Percentiles rank a stretch among this genome's conserved stretches.
Conservation (phyloP, 2,797 vertebrate species). For the Smutsia temminckii region DNA sequence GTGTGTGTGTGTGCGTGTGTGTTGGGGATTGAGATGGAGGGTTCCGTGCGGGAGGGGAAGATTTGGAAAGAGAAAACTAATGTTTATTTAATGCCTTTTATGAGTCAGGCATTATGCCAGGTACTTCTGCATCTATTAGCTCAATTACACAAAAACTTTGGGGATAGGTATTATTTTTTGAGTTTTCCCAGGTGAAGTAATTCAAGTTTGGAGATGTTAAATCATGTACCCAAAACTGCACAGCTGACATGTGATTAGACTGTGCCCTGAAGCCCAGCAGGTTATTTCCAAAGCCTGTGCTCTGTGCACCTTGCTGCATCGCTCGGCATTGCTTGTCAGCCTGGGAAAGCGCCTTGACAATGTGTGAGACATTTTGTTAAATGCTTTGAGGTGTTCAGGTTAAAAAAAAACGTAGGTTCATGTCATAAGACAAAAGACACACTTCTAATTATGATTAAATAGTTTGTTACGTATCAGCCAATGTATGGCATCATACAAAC, state of each 20-base stretch:
- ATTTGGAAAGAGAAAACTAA: constrained; percentile 32
- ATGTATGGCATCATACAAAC: not conserved
- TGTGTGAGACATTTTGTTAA: not conserved
- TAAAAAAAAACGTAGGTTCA: not conserved
- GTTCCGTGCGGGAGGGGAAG: too few species aligned
- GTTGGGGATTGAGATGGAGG: not conserved
- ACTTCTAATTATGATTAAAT: not conserved
- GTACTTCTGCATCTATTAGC: not conserved
- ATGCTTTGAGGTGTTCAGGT: not conserved
- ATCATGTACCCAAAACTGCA: not conserved
- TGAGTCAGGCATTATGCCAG: constrained; percentile 6
- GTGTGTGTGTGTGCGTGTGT: not conserved
- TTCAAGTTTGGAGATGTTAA: not conserved
- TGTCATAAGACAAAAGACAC: not conserved
- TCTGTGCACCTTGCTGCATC: not conserved
- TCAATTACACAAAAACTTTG: not conserved
- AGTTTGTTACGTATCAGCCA: not conserved
- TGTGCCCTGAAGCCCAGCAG: not conserved
- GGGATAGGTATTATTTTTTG: not conserved
- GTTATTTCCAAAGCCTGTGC: not conserved
- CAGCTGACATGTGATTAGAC: not conserved
- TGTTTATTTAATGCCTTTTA: not conserved
- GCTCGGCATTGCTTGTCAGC: not conserved
- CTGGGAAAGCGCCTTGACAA: not conserved
- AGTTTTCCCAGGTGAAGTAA: constrained; percentile 6